Base-by-base conservation (phyloP, 1,140 invertebrate species). In the Hyphantria cunea region DNA sequence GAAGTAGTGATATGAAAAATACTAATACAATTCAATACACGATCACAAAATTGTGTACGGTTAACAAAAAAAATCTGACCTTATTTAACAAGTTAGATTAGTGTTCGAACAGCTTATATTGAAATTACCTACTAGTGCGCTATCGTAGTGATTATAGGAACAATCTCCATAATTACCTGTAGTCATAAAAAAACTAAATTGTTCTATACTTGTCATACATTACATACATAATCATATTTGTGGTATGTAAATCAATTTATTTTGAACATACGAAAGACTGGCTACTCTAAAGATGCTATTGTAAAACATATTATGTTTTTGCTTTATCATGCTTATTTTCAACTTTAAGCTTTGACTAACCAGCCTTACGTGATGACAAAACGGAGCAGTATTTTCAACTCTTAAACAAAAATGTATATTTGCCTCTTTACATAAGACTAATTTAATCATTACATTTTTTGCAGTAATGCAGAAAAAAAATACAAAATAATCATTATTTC, bases 151-250 rank as follows among this genome's bases (percentile, higher is more conserved):
- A 15, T 6, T 14, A 45, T 52, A 61, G 59, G 59, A 61, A 64
- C 50, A 42, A 42, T 50, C 12, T 47, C 45, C 45, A 64, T 56
- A 56, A 63, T 58, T 67, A 42, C 10, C 61, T 48, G 8, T 33
- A 10, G 14, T 45, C 34, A 52, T 17, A 42, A 34, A 39, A 61
- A 60, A 59, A 56, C 41, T 47, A 58, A 67, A 69, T 69, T 69
- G 58, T 69, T 69, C 62, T 69, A 69, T 39, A 52, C 39, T 45
- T 52, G 49, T 61, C 59, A 53, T 61, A 61, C 48, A 12, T 56
- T 17, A 56, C 15, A 58, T 58, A 58, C 45, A 58, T 49, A 58
- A 49, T 48, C 55, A 48, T 33, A 58, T 58, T 25, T n/a, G 12
- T 39, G n/a, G 45, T 48, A 55, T 34, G 31, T 44, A 53, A 55